These are phyloP conservation scores for Heliconius erato DNA, from an alignment of 2,888 invertebrate genomes.

Conservation along the genomic window DNA sequence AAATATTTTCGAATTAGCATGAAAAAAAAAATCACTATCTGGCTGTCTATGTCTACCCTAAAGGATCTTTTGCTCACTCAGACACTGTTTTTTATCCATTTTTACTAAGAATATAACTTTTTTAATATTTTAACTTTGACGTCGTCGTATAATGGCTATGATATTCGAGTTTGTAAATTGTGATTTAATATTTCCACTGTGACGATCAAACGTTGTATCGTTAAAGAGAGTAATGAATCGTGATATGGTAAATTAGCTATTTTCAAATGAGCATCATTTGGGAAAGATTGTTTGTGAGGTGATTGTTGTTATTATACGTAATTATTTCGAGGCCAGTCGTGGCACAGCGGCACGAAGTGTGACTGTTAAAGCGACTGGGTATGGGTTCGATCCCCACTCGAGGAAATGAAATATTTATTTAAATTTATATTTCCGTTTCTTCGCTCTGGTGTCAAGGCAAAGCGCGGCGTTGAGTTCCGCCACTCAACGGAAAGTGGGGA, in stretches of 20 bases:
- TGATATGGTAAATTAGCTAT: slow-evolving; percentile 12
- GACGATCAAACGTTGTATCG: neutral
- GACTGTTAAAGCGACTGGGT: no score
- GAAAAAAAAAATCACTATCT: neutral
- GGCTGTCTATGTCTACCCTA: neutral
- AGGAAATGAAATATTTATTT: no score
- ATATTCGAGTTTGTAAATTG: neutral
- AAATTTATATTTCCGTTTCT: no score
- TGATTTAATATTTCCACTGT: slow-evolving; percentile 10
- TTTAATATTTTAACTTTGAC: slow-evolving; percentile 1
- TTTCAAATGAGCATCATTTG: neutral
- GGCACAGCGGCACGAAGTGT: no score
- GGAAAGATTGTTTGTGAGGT: neutral
- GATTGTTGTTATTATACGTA: no score
- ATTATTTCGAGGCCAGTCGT: no score
- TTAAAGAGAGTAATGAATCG: slow-evolving; percentile 14
- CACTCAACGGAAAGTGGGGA: no score
- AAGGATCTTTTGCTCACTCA: neutral
- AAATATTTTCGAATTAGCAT: neutral
- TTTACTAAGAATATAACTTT: neutral
- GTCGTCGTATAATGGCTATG: neutral
- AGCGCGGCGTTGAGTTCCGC: no score
- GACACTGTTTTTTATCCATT: neutral
- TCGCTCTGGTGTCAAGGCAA: no score
- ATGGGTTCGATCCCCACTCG: no score